A percentile compares a stretch with the other conserved stretches of the same genome.
phyloP scores from a whole-genome alignment of 2,113 vertebrate genomes.

The Saguinus midas region DNA sequence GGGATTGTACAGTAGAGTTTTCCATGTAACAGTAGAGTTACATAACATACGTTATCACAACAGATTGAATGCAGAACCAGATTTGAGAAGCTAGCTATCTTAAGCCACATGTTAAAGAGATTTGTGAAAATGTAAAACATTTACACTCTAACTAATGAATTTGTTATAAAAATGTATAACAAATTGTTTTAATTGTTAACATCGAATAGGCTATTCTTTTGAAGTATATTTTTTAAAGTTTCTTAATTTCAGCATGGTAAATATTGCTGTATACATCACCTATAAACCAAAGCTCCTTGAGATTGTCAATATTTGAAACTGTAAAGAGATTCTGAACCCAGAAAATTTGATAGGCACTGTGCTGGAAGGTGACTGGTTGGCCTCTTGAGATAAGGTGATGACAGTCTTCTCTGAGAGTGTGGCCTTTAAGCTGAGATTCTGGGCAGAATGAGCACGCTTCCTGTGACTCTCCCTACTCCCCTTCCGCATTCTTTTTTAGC shows the following conservation, averaged over 20 bases:
- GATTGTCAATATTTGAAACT: neutral
- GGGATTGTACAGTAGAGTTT: neutral
- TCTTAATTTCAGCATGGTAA: neutral
- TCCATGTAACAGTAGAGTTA: neutral
- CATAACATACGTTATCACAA: neutral
- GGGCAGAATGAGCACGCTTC: neutral
- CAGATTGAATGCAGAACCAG: slow-evolving; percentile 6
- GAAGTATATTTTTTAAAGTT: neutral
- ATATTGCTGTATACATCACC: neutral
- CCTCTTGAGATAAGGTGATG: neutral
- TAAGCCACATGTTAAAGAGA: slow-evolving; percentile 35
- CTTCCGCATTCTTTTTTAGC: neutral
- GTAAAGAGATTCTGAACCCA: neutral
- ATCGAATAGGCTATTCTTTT: slow-evolving; percentile 22
- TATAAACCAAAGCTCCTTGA: neutral
- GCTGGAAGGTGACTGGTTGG: neutral
- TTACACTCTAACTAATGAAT: neutral
- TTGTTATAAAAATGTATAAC: neutral
- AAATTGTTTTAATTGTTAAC: neutral
- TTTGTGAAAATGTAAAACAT: slow-evolving; percentile 51
- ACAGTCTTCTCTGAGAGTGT: neutral
- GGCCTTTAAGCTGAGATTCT: neutral
- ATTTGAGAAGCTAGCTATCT: slow-evolving; percentile 17
- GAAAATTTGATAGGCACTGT: neutral
- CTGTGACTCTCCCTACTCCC: neutral